A percentile compares a stretch with the other conserved stretches of the same genome.
phyloP scores from a whole-genome alignment of 2,888 invertebrate species.

The Chesias legatella region DNA sequence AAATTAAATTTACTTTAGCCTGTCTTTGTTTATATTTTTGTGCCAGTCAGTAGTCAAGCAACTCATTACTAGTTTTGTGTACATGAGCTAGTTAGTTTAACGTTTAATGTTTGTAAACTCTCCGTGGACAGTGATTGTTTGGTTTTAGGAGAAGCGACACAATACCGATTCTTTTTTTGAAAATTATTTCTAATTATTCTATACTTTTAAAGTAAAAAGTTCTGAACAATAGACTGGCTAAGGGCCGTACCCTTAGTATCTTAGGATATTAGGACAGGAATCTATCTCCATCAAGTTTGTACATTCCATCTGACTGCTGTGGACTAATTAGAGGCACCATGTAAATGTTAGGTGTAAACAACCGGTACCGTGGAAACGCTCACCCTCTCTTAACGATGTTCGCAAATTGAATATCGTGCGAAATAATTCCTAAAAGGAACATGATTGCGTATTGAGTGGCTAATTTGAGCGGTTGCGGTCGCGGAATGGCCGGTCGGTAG shows the following conservation, averaged over 20 bases:
- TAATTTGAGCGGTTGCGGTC: conserved; percentile 40
- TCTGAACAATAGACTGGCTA: no score
- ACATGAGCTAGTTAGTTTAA: no score
- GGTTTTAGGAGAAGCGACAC: not conserved
- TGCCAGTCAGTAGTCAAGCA: no score
- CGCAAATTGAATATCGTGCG: conserved; percentile 46
- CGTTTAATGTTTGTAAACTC: conserved; percentile 3
- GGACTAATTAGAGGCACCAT: conserved; percentile 32
- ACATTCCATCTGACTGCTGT: conserved; percentile 5
- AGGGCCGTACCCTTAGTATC: no score
- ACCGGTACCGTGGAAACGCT: conserved; percentile 17
- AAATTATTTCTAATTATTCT: no score
- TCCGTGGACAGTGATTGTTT: not conserved
- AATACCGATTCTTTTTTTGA: not conserved
- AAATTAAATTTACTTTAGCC: conserved; percentile 23
- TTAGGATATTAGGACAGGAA: no score
- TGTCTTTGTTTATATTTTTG: conserved; percentile 17
- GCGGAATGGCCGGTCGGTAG: conserved; percentile 36
- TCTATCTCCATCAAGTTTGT: not conserved
- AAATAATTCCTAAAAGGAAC: conserved; percentile 42
- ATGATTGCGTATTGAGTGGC: conserved; percentile 42
- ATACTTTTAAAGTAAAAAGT: no score
- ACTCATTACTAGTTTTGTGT: no score
- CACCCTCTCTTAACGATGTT: conserved; percentile 20
- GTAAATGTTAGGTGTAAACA: conserved; percentile 43